A percentile compares a stretch with the other conserved stretches of the same genome.
phyloP scores from a whole-genome alignment of 2,888 invertebrate species.

The Agriotes lineatus region DNA sequence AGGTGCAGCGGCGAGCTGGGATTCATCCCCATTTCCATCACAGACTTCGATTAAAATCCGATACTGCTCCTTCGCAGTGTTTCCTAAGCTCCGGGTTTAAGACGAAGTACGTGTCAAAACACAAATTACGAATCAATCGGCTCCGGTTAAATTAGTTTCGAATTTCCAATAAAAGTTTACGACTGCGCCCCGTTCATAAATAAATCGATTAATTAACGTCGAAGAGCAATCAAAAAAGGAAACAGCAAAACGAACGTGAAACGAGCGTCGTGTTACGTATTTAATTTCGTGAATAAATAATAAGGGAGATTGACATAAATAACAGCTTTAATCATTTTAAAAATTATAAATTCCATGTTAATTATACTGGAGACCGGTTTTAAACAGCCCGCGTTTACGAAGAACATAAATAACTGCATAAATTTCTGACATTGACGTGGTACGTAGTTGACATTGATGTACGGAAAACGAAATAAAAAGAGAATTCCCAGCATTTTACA shows the following conservation, averaged over 20 bases:
- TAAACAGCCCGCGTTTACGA: constrained; percentile 24
- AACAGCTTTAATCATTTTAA: constrained; percentile 25
- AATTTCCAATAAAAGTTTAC: constrained; percentile 26
- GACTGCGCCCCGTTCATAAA: constrained; percentile 28
- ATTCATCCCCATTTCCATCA: background rate
- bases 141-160: constrained; percentile 23
- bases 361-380: constrained; percentile 30
- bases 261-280: constrained; percentile 21
- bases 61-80: background rate
- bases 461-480: constrained; percentile 17
- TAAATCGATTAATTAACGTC: constrained; percentile 28
- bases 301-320: constrained; percentile 25
- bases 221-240: constrained; percentile 17
- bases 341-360: constrained; percentile 28
- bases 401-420: constrained; percentile 26
- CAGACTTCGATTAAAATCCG: constrained; percentile 1
- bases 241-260: constrained; percentile 15
- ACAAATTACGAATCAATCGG: constrained; percentile 34
- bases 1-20: constrained; percentile 1
- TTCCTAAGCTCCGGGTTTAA: constrained; percentile 22
- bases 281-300: constrained; percentile 29
- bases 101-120: constrained; percentile 30
- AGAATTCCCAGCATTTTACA: constrained; percentile 10
- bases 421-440: constrained; percentile 21
- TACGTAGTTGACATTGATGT: constrained; percentile 21